Evolutionary conservation across 2,888 invertebrate genomes (phyloP).

Genomic region (Eulithis prunata): DNA sequence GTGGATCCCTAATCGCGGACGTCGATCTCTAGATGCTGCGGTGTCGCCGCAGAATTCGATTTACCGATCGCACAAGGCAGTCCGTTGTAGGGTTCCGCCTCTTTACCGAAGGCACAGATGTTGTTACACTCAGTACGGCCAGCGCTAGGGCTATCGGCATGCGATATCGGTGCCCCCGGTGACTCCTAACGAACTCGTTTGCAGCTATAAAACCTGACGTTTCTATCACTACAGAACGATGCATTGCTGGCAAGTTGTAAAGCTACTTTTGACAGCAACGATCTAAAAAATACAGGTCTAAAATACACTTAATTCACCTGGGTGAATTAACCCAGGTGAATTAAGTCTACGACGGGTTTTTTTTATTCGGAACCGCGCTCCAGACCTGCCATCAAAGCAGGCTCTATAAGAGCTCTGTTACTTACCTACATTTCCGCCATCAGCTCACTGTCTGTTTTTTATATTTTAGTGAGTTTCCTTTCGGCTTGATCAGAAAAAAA

Average conservation of each 20-base stretch:
- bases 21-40: conserved; percentile 61
- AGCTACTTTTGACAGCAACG: neutral
- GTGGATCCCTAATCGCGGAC: conserved; percentile 62
- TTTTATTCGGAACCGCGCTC: too few species aligned
- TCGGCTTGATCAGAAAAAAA: too few species aligned
- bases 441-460: too few species aligned
- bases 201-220: conserved; percentile 59
- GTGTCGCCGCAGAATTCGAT: conserved; percentile 76
- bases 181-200: conserved; percentile 61
- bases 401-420: too few species aligned
- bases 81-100: conserved; percentile 72
- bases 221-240: conserved; percentile 46
- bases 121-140: conserved; percentile 17
- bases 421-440: too few species aligned
- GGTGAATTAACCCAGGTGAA: too few species aligned
- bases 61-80: conserved; percentile 69
- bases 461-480: too few species aligned
- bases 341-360: too few species aligned
- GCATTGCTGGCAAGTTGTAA: neutral
- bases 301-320: too few species aligned
- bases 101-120: conserved; percentile 52
- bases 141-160: conserved; percentile 66
- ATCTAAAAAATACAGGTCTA: neutral
- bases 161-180: conserved; percentile 62
- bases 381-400: too few species aligned